phyloP scores from a whole-genome alignment of 2,113 vertebrate genomes.

The Pao palembangensis region DNA sequence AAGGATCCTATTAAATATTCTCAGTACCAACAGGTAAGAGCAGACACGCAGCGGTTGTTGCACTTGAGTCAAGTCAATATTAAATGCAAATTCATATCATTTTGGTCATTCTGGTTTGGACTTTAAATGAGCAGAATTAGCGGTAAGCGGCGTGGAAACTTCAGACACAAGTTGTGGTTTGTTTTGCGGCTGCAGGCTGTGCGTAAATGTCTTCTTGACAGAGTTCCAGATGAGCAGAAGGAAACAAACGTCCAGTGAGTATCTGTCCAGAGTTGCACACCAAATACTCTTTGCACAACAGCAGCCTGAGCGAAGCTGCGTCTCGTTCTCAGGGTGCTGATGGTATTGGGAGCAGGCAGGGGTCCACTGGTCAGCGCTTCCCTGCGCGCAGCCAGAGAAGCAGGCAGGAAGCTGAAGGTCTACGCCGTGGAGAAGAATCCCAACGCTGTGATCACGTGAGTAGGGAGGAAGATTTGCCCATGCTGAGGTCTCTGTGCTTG shows the following conservation, averaged over 20 bases:
- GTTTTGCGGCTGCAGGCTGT: conserved; percentile 75
- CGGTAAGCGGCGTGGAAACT: too few species aligned
- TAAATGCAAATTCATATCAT: not conserved
- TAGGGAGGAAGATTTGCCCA: not conserved
- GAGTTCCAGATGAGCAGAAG: conserved; percentile 88
- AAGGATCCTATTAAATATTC: conserved; percentile 94
- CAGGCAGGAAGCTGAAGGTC: conserved; percentile 80
- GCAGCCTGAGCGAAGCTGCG: not conserved
- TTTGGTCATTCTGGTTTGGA: not conserved
- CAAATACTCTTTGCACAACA: not conserved
- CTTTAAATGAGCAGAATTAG: too few species aligned
- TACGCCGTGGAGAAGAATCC: conserved; percentile 93
- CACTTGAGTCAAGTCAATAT: not conserved
- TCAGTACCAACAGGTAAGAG: conserved; percentile 88
- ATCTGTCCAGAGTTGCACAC: not conserved
- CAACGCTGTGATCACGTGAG: conserved; percentile 90
- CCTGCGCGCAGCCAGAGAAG: conserved; percentile 83
- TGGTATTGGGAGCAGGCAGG: conserved; percentile 90
- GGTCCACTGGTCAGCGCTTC: conserved; percentile 89
- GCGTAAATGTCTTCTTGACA: conserved; percentile 87
- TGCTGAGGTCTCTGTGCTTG: not conserved
- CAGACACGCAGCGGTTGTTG: not conserved
- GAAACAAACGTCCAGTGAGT: conserved; percentile 88
- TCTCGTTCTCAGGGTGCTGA: conserved; percentile 76
- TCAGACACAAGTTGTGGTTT: not conserved